Conservation (phyloP, 2,113 vertebrate species). For the Indicator maculatus region DNA sequence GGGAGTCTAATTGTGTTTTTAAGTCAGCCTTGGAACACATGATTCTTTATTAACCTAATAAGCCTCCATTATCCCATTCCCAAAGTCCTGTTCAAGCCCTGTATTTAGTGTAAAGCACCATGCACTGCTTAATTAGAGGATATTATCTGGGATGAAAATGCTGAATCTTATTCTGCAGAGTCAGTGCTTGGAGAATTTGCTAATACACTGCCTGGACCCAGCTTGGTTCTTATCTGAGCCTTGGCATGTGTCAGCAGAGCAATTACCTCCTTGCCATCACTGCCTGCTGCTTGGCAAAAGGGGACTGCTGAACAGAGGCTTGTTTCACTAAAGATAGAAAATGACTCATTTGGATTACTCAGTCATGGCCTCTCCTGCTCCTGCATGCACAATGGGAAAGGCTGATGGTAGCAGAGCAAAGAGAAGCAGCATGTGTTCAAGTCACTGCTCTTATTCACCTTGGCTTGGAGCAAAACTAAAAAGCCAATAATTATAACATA, state of each 20-base stretch:
- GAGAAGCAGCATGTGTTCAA: conserved; percentile 29
- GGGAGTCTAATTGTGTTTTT: conserved; percentile 66
- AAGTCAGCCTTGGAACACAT: conserved; percentile 69
- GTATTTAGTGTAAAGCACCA: conserved; percentile 62
- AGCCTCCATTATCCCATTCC: conserved; percentile 73
- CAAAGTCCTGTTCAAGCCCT: conserved; percentile 62
- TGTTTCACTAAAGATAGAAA: conserved; percentile 67
- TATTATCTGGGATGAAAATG: conserved; percentile 70
- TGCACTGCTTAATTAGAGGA: conserved; percentile 70
- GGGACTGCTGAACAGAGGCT: conserved; percentile 60
- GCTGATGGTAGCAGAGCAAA: conserved; percentile 44
- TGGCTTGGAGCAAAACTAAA: background rate
- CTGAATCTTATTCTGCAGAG: conserved; percentile 66
- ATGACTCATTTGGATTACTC: conserved; percentile 68
- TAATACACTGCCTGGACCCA: conserved; percentile 49
- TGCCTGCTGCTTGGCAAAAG: conserved; percentile 53
- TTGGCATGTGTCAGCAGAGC: conserved; percentile 58
- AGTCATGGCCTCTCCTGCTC: conserved; percentile 57
- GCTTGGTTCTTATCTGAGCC: conserved; percentile 61
- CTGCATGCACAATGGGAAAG: conserved; percentile 38
- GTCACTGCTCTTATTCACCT: conserved; percentile 29
- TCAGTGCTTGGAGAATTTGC: conserved; percentile 64
- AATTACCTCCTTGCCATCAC: conserved; percentile 62
- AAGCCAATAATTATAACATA: background rate
- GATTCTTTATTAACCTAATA: conserved; percentile 75